These are phyloP conservation scores for Diplosoma virens DNA, from an alignment of 23 tunicate species.

Conservation along the genomic window DNA sequence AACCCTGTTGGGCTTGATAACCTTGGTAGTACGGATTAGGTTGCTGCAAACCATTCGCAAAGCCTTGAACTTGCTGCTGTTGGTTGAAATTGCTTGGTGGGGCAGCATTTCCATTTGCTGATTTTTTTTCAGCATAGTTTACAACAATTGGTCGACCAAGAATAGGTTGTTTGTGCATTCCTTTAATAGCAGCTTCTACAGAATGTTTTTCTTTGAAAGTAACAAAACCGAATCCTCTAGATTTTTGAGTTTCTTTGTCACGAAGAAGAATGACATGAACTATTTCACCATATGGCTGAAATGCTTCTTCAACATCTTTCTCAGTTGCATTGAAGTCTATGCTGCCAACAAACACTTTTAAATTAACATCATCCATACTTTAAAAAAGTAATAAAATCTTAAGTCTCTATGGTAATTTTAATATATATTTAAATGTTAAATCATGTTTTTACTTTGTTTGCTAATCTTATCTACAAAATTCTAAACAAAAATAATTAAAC, in stretches of 20 bases:
- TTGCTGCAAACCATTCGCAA: constrained; percentile 4
- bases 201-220: constrained; percentile 44
- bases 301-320: constrained; percentile 56
- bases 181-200: constrained; percentile 50
- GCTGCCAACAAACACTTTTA: constrained; percentile 63
- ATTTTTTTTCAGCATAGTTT: constrained; percentile 61
- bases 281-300: constrained; percentile 48
- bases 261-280: constrained; percentile 31
- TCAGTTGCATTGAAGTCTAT: constrained; percentile 59
- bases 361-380: constrained; percentile 33
- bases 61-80: background rate
- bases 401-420: no score
- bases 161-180: constrained; percentile 41
- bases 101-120: background rate
- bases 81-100: background rate
- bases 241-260: constrained; percentile 63
- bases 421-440: no score
- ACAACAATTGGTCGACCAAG: constrained; percentile 53
- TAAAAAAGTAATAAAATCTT: background rate
- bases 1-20: constrained; percentile 4
- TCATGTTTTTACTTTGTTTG: no score
- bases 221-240: constrained; percentile 62
- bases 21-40: constrained; percentile 16
- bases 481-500: no score
- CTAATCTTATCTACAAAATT: no score